Evolutionary conservation across 2,113 vertebrate genomes (phyloP), one percentile per base, ranked within the genome.

Genomic region (Rynchops niger): DNA sequence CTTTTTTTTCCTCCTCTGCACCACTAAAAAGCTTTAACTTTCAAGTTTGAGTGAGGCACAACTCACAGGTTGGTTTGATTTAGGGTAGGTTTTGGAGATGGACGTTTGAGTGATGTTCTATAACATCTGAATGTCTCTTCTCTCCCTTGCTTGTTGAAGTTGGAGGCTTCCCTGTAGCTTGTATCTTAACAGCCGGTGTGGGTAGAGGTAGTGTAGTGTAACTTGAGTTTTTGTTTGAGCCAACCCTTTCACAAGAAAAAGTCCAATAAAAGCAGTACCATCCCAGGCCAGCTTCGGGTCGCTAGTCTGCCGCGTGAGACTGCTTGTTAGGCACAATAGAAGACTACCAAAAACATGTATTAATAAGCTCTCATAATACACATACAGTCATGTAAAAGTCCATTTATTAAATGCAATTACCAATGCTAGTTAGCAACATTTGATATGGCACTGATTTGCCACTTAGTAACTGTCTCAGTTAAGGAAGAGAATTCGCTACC

Each of bases 391-490:
- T 1, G 0, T 86, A 74, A 65, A 86, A 70, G 14, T 86, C 11
- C 12, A 4, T 97, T 97, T 95, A 96, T 95, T 92, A 89, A 91
- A 53, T 82, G 49, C 32, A 81, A 9, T 82, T 82, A 92, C 72
- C 59, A 87, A 36, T 69, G 26, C 8, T 49, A 72, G 15, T 27
- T 61, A 58, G 9, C 76, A 43, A 79, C 61, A 56, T 6, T 43
- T 72, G 43, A 10, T 59, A 40, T 7, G 40, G 80, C 58, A 62
- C 58, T 5, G 17, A 77, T 78, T 72, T 86, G 9, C 32, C 32
- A 43, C 40, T 63, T 82, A 52, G 4, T 32, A 71, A 53, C 22
- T 84, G 65, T 8, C 6, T 16, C 8, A 21, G 16, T 25, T 52
- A 15, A 88, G 42, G 30, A 83, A 61, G 45, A 72, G 13, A 55